Evolutionary conservation across 2,797 vertebrate species (phyloP).

Genomic region (Gadopsis bispinosus): DNA sequence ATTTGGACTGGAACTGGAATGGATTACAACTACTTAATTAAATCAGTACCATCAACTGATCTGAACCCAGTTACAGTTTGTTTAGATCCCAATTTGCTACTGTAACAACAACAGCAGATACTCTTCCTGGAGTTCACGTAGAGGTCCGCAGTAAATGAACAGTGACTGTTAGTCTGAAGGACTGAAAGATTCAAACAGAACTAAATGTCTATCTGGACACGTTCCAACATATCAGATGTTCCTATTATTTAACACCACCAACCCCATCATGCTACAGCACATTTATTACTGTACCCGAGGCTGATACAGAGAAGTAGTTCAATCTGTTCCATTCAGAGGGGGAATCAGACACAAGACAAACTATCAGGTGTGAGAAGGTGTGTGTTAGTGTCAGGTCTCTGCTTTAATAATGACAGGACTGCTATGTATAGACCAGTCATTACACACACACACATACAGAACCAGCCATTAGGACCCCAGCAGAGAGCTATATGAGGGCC

Average conservation of each 20-base stretch:
- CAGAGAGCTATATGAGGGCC: constrained; percentile 75
- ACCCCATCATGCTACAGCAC: constrained; percentile 28
- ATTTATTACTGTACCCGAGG: constrained; percentile 46
- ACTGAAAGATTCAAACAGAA: background rate
- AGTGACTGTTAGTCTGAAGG: background rate
- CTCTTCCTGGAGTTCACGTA: too few relatives aligned
- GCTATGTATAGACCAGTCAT: constrained; percentile 73
- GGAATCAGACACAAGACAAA: constrained; percentile 52
- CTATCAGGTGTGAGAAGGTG: constrained; percentile 75
- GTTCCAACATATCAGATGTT: constrained; percentile 2
- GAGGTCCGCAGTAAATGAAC: too few relatives aligned
- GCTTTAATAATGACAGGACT: constrained; percentile 79
- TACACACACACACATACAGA: constrained; percentile 51
- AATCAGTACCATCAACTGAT: background rate
- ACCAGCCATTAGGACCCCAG: constrained; percentile 72
- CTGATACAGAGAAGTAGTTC: constrained; percentile 23
- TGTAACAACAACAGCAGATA: too few relatives aligned
- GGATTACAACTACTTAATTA: background rate
- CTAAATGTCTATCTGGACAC: background rate
- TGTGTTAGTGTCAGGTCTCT: constrained; percentile 56
- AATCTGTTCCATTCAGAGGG: constrained; percentile 34
- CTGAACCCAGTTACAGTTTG: background rate
- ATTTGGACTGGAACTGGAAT: background rate
- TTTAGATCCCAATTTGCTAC: too few relatives aligned
- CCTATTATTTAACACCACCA: background rate